Evolutionary conservation across 2,113 vertebrate species (phyloP).

Genomic region (Ciconia stormi): DNA sequence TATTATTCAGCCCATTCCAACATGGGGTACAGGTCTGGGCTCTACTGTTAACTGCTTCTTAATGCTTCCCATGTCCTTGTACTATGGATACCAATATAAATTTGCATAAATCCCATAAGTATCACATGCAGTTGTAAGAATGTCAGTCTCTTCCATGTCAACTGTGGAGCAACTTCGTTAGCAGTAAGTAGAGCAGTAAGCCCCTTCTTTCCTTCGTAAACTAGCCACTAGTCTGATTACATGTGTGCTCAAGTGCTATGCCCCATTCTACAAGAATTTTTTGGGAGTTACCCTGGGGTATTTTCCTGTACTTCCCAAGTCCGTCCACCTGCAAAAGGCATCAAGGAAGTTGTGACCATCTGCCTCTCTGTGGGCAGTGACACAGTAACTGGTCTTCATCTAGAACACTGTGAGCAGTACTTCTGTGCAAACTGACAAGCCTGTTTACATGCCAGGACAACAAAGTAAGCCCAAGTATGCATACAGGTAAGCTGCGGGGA

Average conservation of each 20-base stretch:
- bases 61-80: neutral
- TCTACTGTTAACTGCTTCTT: neutral
- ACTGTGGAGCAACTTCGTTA: neutral
- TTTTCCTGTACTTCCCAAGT: neutral
- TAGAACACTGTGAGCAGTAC: neutral
- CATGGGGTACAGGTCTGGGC: neutral
- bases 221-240: neutral
- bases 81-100: neutral
- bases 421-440: slow-evolving; percentile 42
- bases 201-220: neutral
- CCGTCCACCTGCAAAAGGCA: neutral
- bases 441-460: neutral
- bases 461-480: neutral
- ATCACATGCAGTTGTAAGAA: neutral
- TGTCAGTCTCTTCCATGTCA: neutral
- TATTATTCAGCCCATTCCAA: neutral
- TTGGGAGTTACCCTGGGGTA: neutral
- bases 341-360: neutral
- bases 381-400: neutral
- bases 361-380: neutral
- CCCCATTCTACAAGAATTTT: neutral
- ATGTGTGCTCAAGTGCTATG: neutral
- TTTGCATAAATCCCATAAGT: neutral
- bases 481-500: neutral
- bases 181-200: neutral